These are phyloP conservation scores for Liasis olivaceus DNA, from an alignment of 2,797 vertebrate genomes.

Conservation along the genomic window DNA sequence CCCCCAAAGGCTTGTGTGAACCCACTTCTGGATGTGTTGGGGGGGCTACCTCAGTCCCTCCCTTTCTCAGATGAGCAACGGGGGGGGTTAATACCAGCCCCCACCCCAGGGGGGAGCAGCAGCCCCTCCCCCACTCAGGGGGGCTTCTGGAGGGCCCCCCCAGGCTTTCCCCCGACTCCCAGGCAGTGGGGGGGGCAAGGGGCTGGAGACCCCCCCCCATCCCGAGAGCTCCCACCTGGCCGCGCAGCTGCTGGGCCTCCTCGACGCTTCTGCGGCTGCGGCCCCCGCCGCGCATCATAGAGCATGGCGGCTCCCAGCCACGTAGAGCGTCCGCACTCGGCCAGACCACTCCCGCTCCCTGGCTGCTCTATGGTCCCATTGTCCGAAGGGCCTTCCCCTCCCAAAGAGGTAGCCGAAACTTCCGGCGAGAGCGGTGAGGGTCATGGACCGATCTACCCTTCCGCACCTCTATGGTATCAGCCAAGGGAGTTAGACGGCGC, in stretches of 20 bases:
- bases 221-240: neutral
- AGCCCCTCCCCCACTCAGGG: neutral
- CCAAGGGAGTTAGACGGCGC: neutral
- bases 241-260: neutral
- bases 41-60: neutral
- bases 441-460: neutral
- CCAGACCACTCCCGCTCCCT: neutral
- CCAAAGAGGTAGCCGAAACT: neutral
- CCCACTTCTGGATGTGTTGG: too few relatives aligned
- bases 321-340: neutral
- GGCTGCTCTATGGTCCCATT: conserved; percentile 31
- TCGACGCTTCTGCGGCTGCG: neutral
- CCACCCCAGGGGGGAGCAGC: neutral
- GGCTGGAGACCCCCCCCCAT: neutral
- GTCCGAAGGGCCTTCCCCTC: conserved; percentile 8
- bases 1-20: neutral
- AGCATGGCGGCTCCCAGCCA: neutral
- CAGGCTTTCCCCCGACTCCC: too few relatives aligned
- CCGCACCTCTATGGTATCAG: neutral
- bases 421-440: neutral
- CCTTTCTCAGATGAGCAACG: neutral
- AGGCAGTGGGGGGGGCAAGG: neutral
- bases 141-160: neutral
- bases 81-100: neutral
- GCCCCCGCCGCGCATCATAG: conserved; percentile 6